These are phyloP conservation scores for Fragum fragum DNA, from an alignment of 2,888 invertebrate species.

Conservation along the genomic window DNA sequence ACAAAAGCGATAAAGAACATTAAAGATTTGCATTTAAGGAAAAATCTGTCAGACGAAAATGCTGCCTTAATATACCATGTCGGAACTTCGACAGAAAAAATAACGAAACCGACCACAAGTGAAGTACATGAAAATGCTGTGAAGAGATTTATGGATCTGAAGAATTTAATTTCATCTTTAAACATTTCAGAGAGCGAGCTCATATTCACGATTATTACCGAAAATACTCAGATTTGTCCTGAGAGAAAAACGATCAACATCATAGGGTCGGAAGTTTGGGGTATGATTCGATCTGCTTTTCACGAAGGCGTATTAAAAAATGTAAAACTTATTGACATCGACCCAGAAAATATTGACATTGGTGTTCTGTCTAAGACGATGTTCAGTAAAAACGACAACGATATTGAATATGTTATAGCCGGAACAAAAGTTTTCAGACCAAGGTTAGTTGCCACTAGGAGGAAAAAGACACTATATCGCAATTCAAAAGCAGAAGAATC, in stretches of 20 bases:
- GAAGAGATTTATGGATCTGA: background rate
- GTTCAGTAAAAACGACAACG: background rate
- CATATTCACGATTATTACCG: background rate
- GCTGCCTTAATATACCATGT: background rate
- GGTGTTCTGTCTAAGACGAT: background rate
- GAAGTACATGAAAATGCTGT: background rate
- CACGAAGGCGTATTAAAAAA: conserved; percentile 46
- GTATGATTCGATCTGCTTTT: conserved; percentile 52
- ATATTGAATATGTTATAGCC: background rate
- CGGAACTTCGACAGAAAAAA: background rate
- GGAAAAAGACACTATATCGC: background rate
- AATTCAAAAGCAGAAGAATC: no score
- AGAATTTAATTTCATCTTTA: background rate
- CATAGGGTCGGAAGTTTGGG: conserved; percentile 54
- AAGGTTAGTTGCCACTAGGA: background rate
- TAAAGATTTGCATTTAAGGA: background rate
- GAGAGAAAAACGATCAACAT: background rate
- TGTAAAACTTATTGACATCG: conserved; percentile 51
- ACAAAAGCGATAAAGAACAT: background rate
- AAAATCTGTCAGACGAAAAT: background rate
- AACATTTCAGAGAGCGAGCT: background rate
- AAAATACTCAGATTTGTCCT: background rate
- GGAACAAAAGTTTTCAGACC: background rate
- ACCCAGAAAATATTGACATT: conserved; percentile 35
- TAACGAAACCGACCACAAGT: no score